Percentiles rank a stretch among this genome's conserved stretches.
Evolutionary conservation across 2,888 invertebrate species (phyloP).

Genomic region (Aporophyla lueneburgensis): DNA sequence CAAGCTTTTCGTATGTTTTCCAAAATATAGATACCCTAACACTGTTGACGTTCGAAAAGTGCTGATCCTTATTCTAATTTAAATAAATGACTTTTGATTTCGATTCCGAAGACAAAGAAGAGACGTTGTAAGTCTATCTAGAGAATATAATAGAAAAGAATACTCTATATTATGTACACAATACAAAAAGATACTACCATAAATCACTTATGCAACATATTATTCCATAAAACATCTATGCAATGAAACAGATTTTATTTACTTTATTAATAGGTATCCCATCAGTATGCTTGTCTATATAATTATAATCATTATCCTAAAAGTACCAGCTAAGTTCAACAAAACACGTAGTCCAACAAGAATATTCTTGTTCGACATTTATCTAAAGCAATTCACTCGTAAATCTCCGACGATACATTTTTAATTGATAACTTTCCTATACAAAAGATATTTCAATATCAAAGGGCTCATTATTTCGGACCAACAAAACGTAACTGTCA

Average conservation of each 20-base stretch:
- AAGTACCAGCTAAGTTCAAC: slow-evolving; percentile 27
- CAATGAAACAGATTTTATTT: neutral
- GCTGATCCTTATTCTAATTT: too few species aligned
- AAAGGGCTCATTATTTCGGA: slow-evolving; percentile 62
- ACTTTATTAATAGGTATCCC: slow-evolving; percentile 9
- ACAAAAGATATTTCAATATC: slow-evolving; percentile 61
- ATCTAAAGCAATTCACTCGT: slow-evolving; percentile 58
- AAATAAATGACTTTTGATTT: too few species aligned
- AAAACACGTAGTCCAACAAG: slow-evolving; percentile 40
- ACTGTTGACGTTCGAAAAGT: too few species aligned
- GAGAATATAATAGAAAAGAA: neutral
- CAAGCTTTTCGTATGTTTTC: neutral
- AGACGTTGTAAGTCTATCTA: neutral
- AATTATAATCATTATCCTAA: slow-evolving; percentile 16
- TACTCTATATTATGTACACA: too few species aligned
- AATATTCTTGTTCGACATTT: slow-evolving; percentile 46
- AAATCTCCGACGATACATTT: slow-evolving; percentile 60
- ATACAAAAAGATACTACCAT: neutral
- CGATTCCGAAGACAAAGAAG: neutral
- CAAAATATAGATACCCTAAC: neutral
- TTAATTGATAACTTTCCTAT: slow-evolving; percentile 65
- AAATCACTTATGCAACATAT: neutral
- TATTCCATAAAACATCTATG: neutral
- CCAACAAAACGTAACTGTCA: slow-evolving; percentile 67
- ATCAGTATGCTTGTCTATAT: slow-evolving; percentile 1